phyloP scores from a whole-genome alignment of 2,888 invertebrate genomes.

The Habroteleia sp. region DNA sequence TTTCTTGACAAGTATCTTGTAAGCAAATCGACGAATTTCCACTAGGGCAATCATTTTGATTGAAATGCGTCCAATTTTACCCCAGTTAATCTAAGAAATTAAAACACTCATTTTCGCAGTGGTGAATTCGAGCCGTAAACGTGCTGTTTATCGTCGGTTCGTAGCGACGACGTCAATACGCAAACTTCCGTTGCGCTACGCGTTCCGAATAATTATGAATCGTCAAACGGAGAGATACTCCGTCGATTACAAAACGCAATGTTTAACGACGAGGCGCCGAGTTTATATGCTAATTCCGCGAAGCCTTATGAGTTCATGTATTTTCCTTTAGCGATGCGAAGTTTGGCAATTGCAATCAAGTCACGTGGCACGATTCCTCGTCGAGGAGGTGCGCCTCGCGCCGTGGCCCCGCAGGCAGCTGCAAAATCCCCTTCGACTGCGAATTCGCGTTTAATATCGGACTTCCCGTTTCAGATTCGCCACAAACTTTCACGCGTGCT shows the following conservation, averaged over 20 bases:
- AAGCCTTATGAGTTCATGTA: conserved; percentile 54
- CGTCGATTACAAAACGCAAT: conserved; percentile 48
- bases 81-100: too few species aligned
- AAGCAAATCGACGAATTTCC: too few species aligned
- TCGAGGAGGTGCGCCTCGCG: conserved; percentile 9
- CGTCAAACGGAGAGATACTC: conserved; percentile 23
- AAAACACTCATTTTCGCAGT: too few species aligned
- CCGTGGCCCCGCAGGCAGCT: conserved; percentile 48
- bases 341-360: conserved; percentile 69
- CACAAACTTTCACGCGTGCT: conserved; percentile 58
- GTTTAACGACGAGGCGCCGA: conserved; percentile 45
- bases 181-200: conserved; percentile 6
- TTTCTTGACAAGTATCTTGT: too few species aligned
- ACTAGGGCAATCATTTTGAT: too few species aligned
- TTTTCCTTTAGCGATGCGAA: conserved; percentile 67
- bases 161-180: not conserved
- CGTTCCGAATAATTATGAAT: conserved; percentile 33
- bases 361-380: conserved; percentile 64
- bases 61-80: too few species aligned
- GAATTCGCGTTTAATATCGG: conserved; percentile 58
- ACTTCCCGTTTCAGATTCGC: conserved; percentile 43
- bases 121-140: too few species aligned
- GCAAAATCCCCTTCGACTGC: conserved; percentile 42
- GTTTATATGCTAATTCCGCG: conserved; percentile 57
- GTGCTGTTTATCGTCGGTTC: too few species aligned